Evolutionary conservation across 1,140 invertebrate species (phyloP).

Genomic region (Mamestra configurata): DNA sequence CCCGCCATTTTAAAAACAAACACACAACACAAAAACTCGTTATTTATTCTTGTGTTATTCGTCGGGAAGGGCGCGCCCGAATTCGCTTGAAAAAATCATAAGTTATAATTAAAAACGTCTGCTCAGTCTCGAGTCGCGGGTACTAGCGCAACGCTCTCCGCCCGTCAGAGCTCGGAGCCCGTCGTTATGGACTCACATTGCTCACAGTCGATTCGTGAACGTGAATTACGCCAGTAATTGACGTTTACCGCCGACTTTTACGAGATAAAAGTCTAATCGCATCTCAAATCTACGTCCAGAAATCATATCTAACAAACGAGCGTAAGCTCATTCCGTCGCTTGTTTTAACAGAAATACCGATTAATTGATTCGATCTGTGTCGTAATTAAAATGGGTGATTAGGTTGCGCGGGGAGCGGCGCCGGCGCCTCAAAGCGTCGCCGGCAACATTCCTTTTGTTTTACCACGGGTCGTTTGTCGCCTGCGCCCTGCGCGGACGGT

Average conservation of each 20-base stretch:
- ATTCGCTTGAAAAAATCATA: slow-evolving; percentile 87
- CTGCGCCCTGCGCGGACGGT: slow-evolving; percentile 72
- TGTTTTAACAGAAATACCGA: slow-evolving; percentile 87
- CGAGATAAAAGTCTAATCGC: slow-evolving; percentile 72
- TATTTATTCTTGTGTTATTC: slow-evolving; percentile 86
- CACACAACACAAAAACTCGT: slow-evolving; percentile 86
- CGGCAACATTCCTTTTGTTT: slow-evolving; percentile 87
- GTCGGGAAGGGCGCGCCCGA: slow-evolving; percentile 83
- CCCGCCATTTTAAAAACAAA: slow-evolving; percentile 88
- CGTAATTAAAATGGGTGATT: slow-evolving; percentile 88
- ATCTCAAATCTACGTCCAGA: slow-evolving; percentile 66
- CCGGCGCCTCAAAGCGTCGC: slow-evolving; percentile 87
- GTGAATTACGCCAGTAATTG: slow-evolving; percentile 50
- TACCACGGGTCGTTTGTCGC: slow-evolving; percentile 87
- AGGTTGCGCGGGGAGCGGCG: slow-evolving; percentile 82
- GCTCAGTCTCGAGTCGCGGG: slow-evolving; percentile 51
- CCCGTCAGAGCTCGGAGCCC: neutral
- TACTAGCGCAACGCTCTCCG: neutral
- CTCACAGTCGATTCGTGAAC: slow-evolving; percentile 29
- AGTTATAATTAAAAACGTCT: slow-evolving; percentile 87
- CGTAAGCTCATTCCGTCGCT: slow-evolving; percentile 74
- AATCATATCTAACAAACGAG: slow-evolving; percentile 61
- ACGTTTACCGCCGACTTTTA: slow-evolving; percentile 62
- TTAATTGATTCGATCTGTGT: slow-evolving; percentile 88
- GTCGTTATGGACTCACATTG: slow-evolving; percentile 1